phyloP scores from a whole-genome alignment of 2,888 invertebrate species.

The Sphinx pinastri region DNA sequence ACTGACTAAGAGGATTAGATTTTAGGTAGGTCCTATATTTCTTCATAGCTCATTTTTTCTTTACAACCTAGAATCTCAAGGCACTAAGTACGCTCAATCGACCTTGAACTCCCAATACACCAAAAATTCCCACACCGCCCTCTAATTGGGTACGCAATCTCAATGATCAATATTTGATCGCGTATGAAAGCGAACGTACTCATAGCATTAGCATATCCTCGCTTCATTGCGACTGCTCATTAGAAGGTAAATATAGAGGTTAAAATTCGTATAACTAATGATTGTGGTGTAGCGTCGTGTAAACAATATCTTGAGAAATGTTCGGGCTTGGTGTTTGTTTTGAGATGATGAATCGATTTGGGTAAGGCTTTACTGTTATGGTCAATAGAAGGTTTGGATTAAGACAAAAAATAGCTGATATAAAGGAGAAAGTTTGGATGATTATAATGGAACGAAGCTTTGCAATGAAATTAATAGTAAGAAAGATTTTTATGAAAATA shows the following conservation, averaged over 20 bases:
- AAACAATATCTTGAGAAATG: constrained; percentile 13
- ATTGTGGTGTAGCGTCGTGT: constrained; percentile 7
- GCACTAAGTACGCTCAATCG: neutral
- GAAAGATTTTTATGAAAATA: too few species aligned
- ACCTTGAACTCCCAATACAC: neutral
- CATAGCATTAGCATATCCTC: constrained; percentile 12
- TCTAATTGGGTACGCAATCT: constrained; percentile 1
- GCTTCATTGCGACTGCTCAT: constrained; percentile 25
- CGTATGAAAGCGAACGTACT: constrained; percentile 12
- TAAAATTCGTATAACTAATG: constrained; percentile 22
- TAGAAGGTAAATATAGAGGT: constrained; percentile 22
- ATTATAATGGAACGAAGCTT: too few species aligned
- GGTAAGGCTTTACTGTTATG: constrained; percentile 8
- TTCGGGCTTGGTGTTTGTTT: neutral
- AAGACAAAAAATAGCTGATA: neutral
- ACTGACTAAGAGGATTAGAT: too few species aligned
- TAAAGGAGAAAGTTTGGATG: too few species aligned
- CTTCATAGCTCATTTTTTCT: too few species aligned
- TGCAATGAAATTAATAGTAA: too few species aligned
- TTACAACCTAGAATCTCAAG: too few species aligned
- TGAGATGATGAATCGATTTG: constrained; percentile 1
- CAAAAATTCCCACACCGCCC: neutral
- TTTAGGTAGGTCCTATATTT: too few species aligned
- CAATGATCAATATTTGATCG: neutral
- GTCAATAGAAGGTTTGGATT: neutral